Evolutionary conservation across 2,113 vertebrate genomes (phyloP).

Genomic region (Oncorhynchus kisutch): DNA sequence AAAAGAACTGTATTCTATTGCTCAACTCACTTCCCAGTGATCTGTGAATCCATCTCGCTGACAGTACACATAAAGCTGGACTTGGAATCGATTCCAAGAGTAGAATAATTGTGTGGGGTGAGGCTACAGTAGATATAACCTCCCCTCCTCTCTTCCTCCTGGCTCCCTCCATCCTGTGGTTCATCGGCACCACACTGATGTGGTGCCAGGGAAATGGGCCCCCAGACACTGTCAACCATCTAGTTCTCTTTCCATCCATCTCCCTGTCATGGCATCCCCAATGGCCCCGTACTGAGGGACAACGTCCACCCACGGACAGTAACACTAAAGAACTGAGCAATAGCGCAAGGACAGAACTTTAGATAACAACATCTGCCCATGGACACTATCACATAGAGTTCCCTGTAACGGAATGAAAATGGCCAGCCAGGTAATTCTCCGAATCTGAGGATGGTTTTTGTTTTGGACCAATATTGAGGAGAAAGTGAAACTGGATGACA

Average conservation of each 20-base stretch:
- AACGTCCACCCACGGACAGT: not conserved
- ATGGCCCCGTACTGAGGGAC: not conserved
- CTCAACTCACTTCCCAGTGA: not conserved
- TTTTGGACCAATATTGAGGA: not conserved
- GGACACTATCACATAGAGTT: not conserved
- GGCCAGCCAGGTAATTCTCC: not conserved
- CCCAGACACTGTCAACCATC: not conserved
- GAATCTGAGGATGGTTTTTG: not conserved
- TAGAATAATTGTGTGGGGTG: too few species aligned
- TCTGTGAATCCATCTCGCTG: not conserved
- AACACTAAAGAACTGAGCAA: not conserved
- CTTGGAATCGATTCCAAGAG: not conserved
- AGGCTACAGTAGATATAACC: not conserved
- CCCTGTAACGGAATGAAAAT: not conserved
- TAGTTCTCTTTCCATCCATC: not conserved
- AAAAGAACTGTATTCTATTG: not conserved
- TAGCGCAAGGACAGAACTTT: not conserved
- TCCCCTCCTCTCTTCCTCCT: too few species aligned
- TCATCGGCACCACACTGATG: not conserved
- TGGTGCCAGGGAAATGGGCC: not conserved
- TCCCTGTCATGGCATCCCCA: not conserved
- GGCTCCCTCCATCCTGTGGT: too few species aligned
- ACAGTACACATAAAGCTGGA: not conserved
- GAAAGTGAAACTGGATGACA: not conserved
- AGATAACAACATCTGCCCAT: not conserved